Percentiles rank a stretch among this genome's conserved stretches.
Evolutionary conservation across 1,140 invertebrate species (phyloP).

Genomic region (Macrostomum lignano): DNA sequence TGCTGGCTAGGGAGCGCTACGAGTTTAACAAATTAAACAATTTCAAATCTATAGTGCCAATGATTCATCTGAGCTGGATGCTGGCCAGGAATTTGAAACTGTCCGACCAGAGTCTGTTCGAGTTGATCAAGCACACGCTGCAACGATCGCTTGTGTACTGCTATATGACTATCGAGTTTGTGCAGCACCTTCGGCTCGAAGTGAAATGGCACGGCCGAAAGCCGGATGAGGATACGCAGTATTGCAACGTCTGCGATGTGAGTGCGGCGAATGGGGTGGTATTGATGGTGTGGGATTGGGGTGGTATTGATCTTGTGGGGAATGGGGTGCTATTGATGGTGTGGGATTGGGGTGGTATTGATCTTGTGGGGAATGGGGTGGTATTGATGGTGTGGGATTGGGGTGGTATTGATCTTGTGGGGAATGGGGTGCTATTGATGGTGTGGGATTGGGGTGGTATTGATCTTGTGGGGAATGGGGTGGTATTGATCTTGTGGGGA

Average conservation of each 20-base stretch:
- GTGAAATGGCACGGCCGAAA: conserved; percentile 70
- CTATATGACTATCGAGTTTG: conserved; percentile 52
- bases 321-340: too few species aligned
- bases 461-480: too few species aligned
- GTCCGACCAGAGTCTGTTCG: conserved; percentile 46
- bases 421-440: too few species aligned
- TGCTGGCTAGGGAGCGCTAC: conserved; percentile 74
- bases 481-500: too few species aligned
- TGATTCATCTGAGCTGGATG: conserved; percentile 94
- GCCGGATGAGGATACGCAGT: conserved; percentile 81
- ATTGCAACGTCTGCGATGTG: conserved; percentile 87
- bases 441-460: too few species aligned
- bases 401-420: too few species aligned
- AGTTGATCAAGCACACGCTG: conserved; percentile 55
- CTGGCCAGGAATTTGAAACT: conserved; percentile 81
- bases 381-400: too few species aligned
- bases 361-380: too few species aligned
- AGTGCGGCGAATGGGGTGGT: too few species aligned
- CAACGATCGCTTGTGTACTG: conserved; percentile 38
- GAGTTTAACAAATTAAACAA: conserved; percentile 94
- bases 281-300: too few species aligned
- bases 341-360: too few species aligned
- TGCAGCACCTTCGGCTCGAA: conserved; percentile 51
- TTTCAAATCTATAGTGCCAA: conserved; percentile 92
- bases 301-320: too few species aligned